Conservation (phyloP, 2,888 invertebrate genomes). For the Gryllus longicercus region DNA sequence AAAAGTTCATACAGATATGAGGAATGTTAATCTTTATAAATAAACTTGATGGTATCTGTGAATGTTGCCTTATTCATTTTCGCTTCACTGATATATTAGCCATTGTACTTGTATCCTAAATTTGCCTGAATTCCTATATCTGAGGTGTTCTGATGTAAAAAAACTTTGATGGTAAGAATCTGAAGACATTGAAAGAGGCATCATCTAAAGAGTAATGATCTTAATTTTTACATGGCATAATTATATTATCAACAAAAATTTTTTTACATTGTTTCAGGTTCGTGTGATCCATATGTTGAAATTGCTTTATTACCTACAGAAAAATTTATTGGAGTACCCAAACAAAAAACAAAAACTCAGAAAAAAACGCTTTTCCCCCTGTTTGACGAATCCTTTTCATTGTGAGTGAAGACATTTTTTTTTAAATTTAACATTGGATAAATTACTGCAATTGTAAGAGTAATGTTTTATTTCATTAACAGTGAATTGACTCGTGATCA, state of each 20-base stretch:
- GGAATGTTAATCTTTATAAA: too few relatives aligned
- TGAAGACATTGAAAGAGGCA: too few relatives aligned
- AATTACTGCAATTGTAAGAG: constrained; percentile 11
- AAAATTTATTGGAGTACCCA: constrained; percentile 67
- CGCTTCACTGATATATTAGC: too few relatives aligned
- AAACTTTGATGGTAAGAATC: too few relatives aligned
- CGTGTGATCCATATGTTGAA: constrained; percentile 91
- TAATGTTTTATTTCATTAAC: constrained; percentile 28
- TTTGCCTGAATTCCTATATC: too few relatives aligned
- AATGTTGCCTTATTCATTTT: neutral
- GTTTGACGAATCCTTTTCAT: constrained; percentile 89
- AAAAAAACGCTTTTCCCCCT: constrained; percentile 90
- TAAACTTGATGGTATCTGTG: neutral
- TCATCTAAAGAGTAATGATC: too few relatives aligned
- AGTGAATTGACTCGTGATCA: constrained; percentile 73
- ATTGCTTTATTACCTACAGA: constrained; percentile 81
- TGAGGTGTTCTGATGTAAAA: too few relatives aligned
- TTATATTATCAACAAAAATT: too few relatives aligned
- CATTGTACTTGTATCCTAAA: too few relatives aligned
- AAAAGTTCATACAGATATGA: constrained; percentile 39
- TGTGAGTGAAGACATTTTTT: constrained; percentile 62
- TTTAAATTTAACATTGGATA: constrained; percentile 19
- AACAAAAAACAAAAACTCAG: constrained; percentile 85
- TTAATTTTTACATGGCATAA: too few relatives aligned
- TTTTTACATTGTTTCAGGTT: constrained; percentile 55